Percentiles rank a stretch among this genome's conserved stretches.
These are phyloP conservation scores for Chymomyza costata DNA, from an alignment of 1,140 invertebrate species.

Conservation along the genomic window DNA sequence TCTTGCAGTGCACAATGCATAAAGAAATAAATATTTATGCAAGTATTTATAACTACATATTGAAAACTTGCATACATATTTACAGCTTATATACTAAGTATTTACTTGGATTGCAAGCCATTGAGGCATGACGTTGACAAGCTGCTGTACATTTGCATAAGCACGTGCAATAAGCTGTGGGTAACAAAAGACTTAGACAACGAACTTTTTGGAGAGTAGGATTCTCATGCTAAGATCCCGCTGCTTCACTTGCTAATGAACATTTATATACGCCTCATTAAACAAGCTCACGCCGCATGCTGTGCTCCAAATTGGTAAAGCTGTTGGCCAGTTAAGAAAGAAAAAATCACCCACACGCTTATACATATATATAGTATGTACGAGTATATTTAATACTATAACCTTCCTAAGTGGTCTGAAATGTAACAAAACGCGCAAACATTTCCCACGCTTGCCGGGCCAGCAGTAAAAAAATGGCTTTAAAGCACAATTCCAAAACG, in stretches of 20 bases:
- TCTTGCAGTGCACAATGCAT: too few species aligned
- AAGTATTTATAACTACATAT: slow-evolving; percentile 6
- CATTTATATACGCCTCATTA: slow-evolving; percentile 8
- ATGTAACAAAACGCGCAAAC: slow-evolving; percentile 18
- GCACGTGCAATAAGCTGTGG: slow-evolving; percentile 8
- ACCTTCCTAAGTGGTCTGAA: too few species aligned
- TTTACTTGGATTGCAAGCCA: too few species aligned
- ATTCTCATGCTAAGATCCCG: neutral
- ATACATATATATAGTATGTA: slow-evolving; percentile 2
- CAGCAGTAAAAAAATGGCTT: slow-evolving; percentile 7
- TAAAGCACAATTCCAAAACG: too few species aligned
- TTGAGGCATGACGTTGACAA: too few species aligned
- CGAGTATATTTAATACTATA: slow-evolving; percentile 31
- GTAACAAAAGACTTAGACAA: slow-evolving; percentile 62
- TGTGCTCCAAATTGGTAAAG: slow-evolving; percentile 16
- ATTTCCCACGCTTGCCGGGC: slow-evolving; percentile 33
- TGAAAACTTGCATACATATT: too few species aligned
- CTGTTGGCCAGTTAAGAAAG: neutral
- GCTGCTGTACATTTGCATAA: neutral
- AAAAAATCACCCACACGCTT: neutral
- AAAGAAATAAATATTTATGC: too few species aligned
- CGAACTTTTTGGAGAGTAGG: slow-evolving; percentile 32
- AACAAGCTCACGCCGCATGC: slow-evolving; percentile 11
- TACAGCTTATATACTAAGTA: too few species aligned
- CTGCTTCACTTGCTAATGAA: slow-evolving; percentile 27